phyloP scores from a whole-genome alignment of 2,797 vertebrate genomes.

The Ctenosaura bakeri region DNA sequence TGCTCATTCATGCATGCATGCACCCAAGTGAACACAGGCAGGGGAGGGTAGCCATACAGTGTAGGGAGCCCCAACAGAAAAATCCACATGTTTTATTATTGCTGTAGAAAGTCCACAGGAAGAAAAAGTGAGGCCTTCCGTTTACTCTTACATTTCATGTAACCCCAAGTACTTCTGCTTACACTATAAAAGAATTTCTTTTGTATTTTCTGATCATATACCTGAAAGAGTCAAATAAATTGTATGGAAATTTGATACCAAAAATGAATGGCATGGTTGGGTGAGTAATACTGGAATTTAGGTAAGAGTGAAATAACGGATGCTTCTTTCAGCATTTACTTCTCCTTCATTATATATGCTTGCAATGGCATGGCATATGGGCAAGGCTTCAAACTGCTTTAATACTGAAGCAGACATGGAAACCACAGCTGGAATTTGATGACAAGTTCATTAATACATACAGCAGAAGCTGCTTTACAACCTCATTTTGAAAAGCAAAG shows the following conservation, averaged over 20 bases:
- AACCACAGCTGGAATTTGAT: slow-evolving; percentile 49
- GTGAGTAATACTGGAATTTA: slow-evolving; percentile 56
- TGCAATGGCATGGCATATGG: slow-evolving; percentile 59
- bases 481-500: background rate
- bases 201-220: slow-evolving; percentile 60
- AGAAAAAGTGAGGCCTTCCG: slow-evolving; percentile 65
- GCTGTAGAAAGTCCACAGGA: slow-evolving; percentile 32
- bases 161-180: slow-evolving; percentile 74
- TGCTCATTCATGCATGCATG: background rate
- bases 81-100: background rate
- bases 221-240: slow-evolving; percentile 57
- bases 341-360: slow-evolving; percentile 55
- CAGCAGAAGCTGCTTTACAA: slow-evolving; percentile 51
- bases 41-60: slow-evolving; percentile 47
- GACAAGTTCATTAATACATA: slow-evolving; percentile 45
- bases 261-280: slow-evolving; percentile 44
- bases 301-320: slow-evolving; percentile 58
- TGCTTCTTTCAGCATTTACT: slow-evolving; percentile 58
- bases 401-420: slow-evolving; percentile 55
- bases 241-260: slow-evolving; percentile 53
- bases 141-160: slow-evolving; percentile 80
- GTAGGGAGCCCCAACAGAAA: slow-evolving; percentile 64
- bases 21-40: background rate
- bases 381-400: slow-evolving; percentile 60
- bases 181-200: slow-evolving; percentile 62